Evolutionary conservation across 2,113 vertebrate genomes (phyloP), one percentile per base, ranked within the genome.

Genomic region (Amphiprion ocellaris): DNA sequence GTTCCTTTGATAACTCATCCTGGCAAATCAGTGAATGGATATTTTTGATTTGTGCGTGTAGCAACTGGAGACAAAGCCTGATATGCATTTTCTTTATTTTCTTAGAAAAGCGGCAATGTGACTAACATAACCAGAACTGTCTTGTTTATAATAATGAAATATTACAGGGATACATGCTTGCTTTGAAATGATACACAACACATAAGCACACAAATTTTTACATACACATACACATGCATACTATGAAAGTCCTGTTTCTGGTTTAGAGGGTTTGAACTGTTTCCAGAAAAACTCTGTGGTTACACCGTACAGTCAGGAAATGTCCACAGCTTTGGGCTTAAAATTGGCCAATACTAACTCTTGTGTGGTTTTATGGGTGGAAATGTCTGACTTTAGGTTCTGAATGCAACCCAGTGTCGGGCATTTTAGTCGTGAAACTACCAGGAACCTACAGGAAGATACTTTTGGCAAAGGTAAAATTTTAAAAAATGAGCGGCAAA

Each of bases 301-400:
- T 54, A 65, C 69, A 83, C 71, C 68, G 50, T 53, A 72, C 59
- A 72, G 78, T 68, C 67, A 87, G 69, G 92, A 93, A 93, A 94
- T 93, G 92, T 90, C 82, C 77, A 82, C 70, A 85, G 59, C 44
- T 61, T 63, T 28, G 47, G 76, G 77, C 69, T 52, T 74, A 86
- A 80, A 62, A 61, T 83, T 24, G 63, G 55, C 74, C 84, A 85
- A 71, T 74, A 79, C 85, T 82, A 78, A 77, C 46, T 67, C 46
- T 62, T 64, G 54, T 59, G 63, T 89, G 85, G 74, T 86, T 84
- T 89, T 64, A 77, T 33, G 37, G 58, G 49, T 85, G 88, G 94
- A 96, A 96, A 96, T 96, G 95, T 96, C 88, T 84, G 93, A 96
- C 94, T 74, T 88, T 63, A 16, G 70, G 67, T 83, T 90, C 47